Evolutionary conservation across 1,140 invertebrate species (phyloP), one percentile per base, ranked within the genome.

Genomic region (Drosophila ambigua): DNA sequence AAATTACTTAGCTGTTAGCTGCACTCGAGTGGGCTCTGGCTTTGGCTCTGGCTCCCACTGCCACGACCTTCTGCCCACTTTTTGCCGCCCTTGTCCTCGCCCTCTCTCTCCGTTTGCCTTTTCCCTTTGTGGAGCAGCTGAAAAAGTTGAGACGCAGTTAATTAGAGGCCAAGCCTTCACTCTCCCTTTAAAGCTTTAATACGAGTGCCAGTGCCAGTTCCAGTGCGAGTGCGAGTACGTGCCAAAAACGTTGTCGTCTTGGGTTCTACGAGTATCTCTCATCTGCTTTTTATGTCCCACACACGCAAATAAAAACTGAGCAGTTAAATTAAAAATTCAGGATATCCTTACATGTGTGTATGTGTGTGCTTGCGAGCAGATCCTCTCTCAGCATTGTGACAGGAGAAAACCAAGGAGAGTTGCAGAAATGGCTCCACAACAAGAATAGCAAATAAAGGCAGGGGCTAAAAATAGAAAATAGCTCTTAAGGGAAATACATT

Each of bases 241-340:
- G 8, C 16, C 7, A 7, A 39, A 23, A 44, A 39, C 7, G 15
- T 23, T 39, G 35, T 39, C 15, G 23, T 11, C 15, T 15, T 5
- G 9, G 8, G 9, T 3, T 46, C 41, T 24, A 9, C 2, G 4
- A 20, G 8, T 5, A n/a, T 54, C 9, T 24, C 4, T 28, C 41
- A 41, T 68, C 48, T 31, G n/a, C n/a, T 55, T 64, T 60, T 62
- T 72, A 67, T 62, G 50, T 43, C 13, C 62, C 65, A 66, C 77
- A 76, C 64, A 79, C 54, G 74, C 74, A 77, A 73, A 85, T 78
- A 82, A 82, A 82, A 82, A 82, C 63, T 57, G 75, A 61, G 74
- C 69, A 82, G 69, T 82, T 69, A 78, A 74, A 82, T 82, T 74
- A 82, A 77, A 82, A 77, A 82, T 82, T 72, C 60, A 71, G 69